These are phyloP conservation scores for Cecropterus lyciades DNA, from an alignment of 1,140 invertebrate genomes.

Conservation along the genomic window DNA sequence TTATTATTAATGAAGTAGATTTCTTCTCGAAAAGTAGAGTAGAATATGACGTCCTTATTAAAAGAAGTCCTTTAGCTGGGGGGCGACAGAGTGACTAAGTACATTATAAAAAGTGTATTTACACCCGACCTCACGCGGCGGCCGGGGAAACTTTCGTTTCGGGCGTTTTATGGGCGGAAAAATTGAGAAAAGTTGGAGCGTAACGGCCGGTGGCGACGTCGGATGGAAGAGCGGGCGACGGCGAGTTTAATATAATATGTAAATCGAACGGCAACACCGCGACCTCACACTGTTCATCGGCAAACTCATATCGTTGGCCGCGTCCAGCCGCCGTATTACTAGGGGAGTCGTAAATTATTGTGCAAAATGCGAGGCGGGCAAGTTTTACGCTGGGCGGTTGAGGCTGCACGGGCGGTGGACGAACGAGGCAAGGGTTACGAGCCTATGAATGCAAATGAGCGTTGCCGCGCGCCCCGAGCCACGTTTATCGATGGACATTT, in stretches of 20 bases:
- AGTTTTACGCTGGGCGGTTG: constrained; percentile 67
- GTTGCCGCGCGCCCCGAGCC: constrained; percentile 59
- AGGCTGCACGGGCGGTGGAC: constrained; percentile 60
- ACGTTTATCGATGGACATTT: constrained; percentile 75
- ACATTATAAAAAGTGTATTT: constrained; percentile 82
- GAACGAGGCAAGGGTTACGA: constrained; percentile 76
- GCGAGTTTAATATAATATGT: constrained; percentile 83
- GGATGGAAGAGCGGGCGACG: constrained; percentile 57
- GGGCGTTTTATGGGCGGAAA: constrained; percentile 80
- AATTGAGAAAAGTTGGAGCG: constrained; percentile 81
- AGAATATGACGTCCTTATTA: constrained; percentile 62
- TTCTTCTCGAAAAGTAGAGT: constrained; percentile 40
- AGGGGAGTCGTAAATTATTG: constrained; percentile 79
- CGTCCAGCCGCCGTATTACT: constrained; percentile 69
- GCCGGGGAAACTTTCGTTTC: constrained; percentile 76
- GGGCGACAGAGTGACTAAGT: constrained; percentile 74
- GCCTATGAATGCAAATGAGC: constrained; percentile 83
- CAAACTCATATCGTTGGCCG: constrained; percentile 74
- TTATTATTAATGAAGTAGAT: constrained; percentile 55
- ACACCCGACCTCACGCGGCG: constrained; percentile 77
- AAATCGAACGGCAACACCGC: constrained; percentile 76
- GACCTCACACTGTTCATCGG: constrained; percentile 66
- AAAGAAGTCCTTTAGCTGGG: constrained; percentile 62
- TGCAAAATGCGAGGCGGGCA: constrained; percentile 68
- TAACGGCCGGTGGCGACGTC: constrained; percentile 76